Percentiles rank a stretch among this genome's conserved stretches.
Evolutionary conservation across 2,888 invertebrate genomes (phyloP).

Genomic region (Pharmacophagus antenor): DNA sequence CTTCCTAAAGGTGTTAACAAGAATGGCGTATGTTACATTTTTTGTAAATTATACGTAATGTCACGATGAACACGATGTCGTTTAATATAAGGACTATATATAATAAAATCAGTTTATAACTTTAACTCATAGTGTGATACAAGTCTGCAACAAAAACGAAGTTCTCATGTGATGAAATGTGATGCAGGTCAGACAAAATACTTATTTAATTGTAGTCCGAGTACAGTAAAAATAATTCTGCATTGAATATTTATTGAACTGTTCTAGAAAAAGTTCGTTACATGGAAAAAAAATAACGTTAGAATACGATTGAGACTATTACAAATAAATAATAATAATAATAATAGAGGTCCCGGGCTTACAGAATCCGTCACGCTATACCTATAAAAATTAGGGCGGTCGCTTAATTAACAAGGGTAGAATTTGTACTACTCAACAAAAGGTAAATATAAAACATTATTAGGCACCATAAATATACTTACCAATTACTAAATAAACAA

Average conservation of each 20-base stretch:
- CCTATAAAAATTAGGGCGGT: background rate
- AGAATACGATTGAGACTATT: background rate
- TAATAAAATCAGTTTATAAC: no score
- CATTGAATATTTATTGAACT: no score
- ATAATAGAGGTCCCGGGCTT: no score
- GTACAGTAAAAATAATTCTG: no score
- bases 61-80: background rate
- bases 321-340: no score
- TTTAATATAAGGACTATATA: no score
- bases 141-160: no score
- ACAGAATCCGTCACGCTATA: background rate
- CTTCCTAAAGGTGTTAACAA: slow-evolving; percentile 54
- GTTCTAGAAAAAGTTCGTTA: background rate
- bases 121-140: no score
- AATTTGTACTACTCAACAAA: background rate
- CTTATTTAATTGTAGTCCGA: no score
- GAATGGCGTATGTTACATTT: background rate
- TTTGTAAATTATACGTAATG: background rate
- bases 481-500: background rate
- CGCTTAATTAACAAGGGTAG: background rate
- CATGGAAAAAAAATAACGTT: no score
- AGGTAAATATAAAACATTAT: background rate
- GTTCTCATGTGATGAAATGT: no score
- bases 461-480: background rate
- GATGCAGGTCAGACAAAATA: no score